These are phyloP conservation scores for Apamea crenata DNA, from an alignment of 2,888 invertebrate genomes.

Conservation along the genomic window DNA sequence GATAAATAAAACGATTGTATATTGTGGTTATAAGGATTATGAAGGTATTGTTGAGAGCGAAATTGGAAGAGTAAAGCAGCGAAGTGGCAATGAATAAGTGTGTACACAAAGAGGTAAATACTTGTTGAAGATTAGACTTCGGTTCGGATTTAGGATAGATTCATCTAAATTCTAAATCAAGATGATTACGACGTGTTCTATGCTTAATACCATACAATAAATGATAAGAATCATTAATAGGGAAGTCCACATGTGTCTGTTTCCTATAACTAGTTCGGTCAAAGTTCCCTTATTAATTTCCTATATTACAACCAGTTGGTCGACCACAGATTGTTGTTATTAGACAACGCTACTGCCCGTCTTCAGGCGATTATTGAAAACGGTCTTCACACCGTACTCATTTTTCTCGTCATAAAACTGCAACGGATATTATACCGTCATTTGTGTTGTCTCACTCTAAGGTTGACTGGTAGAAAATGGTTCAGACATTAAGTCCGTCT, in stretches of 20 bases:
- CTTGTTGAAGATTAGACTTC: slow-evolving; percentile 5
- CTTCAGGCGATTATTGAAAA: neutral
- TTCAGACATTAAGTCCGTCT: too few relatives aligned
- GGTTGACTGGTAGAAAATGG: too few relatives aligned
- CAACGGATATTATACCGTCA: neutral
- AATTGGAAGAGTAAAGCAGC: neutral
- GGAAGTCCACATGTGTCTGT: neutral
- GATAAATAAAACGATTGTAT: slow-evolving; percentile 46
- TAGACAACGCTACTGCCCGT: neutral
- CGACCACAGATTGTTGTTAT: neutral
- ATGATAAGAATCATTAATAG: neutral
- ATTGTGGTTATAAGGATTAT: slow-evolving; percentile 41
- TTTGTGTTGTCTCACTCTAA: too few relatives aligned
- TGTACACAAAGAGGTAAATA: slow-evolving; percentile 1
- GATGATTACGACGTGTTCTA: neutral
- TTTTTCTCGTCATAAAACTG: neutral
- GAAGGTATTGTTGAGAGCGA: slow-evolving; percentile 32
- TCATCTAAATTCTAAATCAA: neutral
- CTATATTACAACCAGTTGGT: neutral
- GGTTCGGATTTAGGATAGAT: neutral
- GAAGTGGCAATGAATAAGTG: slow-evolving; percentile 23
- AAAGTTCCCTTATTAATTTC: too few relatives aligned
- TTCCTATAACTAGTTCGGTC: neutral
- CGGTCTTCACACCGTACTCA: neutral
- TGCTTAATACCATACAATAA: neutral